A percentile compares a stretch with the other conserved stretches of the same genome.
These are phyloP conservation scores for Fulmarus glacialis DNA, from an alignment of 2,113 vertebrate genomes.

Conservation along the genomic window DNA sequence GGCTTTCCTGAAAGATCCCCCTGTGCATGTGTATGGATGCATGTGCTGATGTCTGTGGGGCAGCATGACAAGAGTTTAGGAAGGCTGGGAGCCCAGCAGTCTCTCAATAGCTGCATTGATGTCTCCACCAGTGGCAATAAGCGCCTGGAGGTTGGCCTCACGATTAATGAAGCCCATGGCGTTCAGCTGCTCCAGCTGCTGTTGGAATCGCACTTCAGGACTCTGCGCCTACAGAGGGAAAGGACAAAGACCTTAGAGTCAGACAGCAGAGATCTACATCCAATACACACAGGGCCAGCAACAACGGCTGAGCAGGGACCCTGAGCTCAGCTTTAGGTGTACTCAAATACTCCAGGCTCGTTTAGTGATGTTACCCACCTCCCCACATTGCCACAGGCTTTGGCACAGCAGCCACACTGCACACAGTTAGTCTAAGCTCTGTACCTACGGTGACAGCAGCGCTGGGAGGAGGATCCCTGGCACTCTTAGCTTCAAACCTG, in stretches of 20 bases:
- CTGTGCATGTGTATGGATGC: conserved; percentile 47
- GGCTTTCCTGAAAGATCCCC: conserved; percentile 55
- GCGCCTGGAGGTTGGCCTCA: conserved; percentile 83
- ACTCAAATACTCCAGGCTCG: neutral
- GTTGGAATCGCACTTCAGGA: conserved; percentile 95
- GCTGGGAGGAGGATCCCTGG: neutral
- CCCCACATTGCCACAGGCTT: fast-evolving
- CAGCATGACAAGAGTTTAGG: conserved; percentile 59
- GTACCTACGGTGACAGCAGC: fast-evolving
- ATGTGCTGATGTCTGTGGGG: neutral
- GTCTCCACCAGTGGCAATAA: conserved; percentile 83
- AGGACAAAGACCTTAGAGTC: neutral
- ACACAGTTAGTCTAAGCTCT: fast-evolving
- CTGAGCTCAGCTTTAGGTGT: neutral
- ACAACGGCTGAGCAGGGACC: fast-evolving
- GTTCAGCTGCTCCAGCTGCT: conserved; percentile 88
- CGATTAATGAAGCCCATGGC: conserved; percentile 87
- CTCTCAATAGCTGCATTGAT: conserved; percentile 85
- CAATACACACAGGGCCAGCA: fast-evolving
- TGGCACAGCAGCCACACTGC: neutral
- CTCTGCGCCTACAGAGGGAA: conserved; percentile 82
- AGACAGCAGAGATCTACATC: neutral
- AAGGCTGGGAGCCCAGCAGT: conserved; percentile 85
- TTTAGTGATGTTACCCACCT: fast-evolving
- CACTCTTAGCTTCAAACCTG: neutral